These are phyloP conservation scores for Heterodera schachtii DNA, from an alignment of 1,140 invertebrate species.

Conservation along the genomic window DNA sequence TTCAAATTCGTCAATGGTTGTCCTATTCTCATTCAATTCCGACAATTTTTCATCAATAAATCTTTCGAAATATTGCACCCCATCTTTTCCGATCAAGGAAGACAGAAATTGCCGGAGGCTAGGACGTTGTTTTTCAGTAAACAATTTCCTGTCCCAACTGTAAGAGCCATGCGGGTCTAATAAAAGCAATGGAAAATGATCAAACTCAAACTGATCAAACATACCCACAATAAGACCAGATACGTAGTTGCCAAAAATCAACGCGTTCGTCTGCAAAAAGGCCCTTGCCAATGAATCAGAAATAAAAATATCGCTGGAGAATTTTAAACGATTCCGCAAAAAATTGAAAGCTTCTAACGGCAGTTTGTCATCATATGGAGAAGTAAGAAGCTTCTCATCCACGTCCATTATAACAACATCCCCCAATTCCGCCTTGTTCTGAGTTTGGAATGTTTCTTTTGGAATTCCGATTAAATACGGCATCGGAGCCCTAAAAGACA, in stretches of 20 bases:
- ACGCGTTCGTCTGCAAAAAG: constrained; percentile 55
- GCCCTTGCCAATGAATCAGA: constrained; percentile 42
- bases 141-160: constrained; percentile 53
- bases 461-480: constrained; percentile 62
- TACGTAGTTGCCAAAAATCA: constrained; percentile 55
- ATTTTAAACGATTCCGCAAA: constrained; percentile 29
- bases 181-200: constrained; percentile 14
- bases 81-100: constrained; percentile 55
- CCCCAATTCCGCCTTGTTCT: constrained; percentile 38
- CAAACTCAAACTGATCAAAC: constrained; percentile 11
- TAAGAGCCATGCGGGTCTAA: constrained; percentile 32
- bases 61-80: constrained; percentile 61
- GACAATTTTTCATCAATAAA: constrained; percentile 56
- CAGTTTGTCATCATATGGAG: constrained; percentile 29
- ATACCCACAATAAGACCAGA: constrained; percentile 35
- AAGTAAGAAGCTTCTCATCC: constrained; percentile 36
- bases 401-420: constrained; percentile 42
- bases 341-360: constrained; percentile 30
- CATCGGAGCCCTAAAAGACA: constrained; percentile 57
- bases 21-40: constrained; percentile 44
- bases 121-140: constrained; percentile 48
- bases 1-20: constrained; percentile 57
- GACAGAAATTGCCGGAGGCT: constrained; percentile 48
- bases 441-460: constrained; percentile 43
- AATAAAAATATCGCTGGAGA: constrained; percentile 40